phyloP scores from a whole-genome alignment of 2,888 invertebrate species.

The Parasteatoda lunata region DNA sequence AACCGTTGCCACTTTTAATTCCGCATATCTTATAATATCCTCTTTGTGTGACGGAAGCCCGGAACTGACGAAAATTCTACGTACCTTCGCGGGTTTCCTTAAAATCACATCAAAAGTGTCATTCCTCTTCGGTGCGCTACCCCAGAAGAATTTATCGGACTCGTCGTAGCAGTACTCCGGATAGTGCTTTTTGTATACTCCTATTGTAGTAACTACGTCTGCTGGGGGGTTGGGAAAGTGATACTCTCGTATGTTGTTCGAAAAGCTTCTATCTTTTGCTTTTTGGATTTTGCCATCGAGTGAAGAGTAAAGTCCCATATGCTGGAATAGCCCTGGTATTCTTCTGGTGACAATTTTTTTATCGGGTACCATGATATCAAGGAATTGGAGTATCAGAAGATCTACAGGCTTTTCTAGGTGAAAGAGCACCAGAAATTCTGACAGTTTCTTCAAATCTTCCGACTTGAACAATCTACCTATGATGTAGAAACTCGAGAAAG shows the following conservation, averaged over 20 bases:
- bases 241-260: constrained; percentile 69
- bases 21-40: constrained; percentile 72
- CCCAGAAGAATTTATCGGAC: constrained; percentile 74
- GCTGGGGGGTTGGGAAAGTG: constrained; percentile 74
- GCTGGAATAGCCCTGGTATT: constrained; percentile 73
- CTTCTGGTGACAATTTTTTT: constrained; percentile 70
- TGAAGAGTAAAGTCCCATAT: constrained; percentile 73
- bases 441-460: constrained; percentile 71
- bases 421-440: constrained; percentile 72
- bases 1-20: constrained; percentile 71
- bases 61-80: constrained; percentile 72
- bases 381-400: constrained; percentile 72
- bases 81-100: constrained; percentile 71
- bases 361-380: constrained; percentile 71
- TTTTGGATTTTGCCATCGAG: constrained; percentile 73
- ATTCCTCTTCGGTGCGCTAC: constrained; percentile 71
- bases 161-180: constrained; percentile 73
- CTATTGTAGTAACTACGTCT: constrained; percentile 73
- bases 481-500: constrained; percentile 73
- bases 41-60: constrained; percentile 72
- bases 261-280: constrained; percentile 73
- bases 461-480: constrained; percentile 73
- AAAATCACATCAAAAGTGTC: constrained; percentile 73
- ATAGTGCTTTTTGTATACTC: constrained; percentile 72
- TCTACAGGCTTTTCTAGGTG: constrained; percentile 73